Conservation (phyloP, 2,888 invertebrate genomes). For the Strigamia maritima region DNA sequence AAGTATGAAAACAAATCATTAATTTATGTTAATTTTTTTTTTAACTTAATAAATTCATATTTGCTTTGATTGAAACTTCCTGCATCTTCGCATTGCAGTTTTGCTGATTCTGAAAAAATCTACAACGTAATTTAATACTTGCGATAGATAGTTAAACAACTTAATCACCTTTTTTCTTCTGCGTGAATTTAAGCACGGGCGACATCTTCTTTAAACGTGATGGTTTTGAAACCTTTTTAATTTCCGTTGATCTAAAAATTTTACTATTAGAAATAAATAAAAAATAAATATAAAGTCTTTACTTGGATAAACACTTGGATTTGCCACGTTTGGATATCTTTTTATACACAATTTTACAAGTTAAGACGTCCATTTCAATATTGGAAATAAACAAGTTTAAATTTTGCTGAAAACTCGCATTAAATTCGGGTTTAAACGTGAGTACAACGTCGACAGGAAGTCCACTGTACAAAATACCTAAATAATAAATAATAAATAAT, state of each 20-base stretch:
- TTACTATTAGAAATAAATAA: not conserved
- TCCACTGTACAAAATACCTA: not conserved
- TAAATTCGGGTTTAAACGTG: not conserved
- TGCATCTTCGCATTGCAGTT: not conserved
- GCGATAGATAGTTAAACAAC: not conserved
- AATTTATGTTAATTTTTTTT: not conserved
- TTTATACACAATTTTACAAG: not conserved
- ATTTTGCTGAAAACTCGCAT: not conserved
- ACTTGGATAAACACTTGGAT: not conserved
- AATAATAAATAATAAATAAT: too few relatives aligned
- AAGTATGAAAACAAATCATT: too few relatives aligned
- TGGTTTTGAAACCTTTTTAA: not conserved
- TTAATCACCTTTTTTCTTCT: not conserved
- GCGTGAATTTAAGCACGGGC: not conserved
- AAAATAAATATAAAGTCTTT: not conserved
- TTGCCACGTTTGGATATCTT: not conserved
- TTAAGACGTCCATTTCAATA: not conserved
- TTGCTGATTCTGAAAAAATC: not conserved
- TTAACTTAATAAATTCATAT: not conserved
- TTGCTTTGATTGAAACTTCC: not conserved
- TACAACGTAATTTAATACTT: not conserved
- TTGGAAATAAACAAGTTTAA: not conserved
- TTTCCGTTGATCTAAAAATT: not conserved
- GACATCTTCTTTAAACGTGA: not conserved
- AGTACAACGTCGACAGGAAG: not conserved